Base-by-base conservation (phyloP, 2,888 invertebrate species). In the Pemphredon lugubris region DNA sequence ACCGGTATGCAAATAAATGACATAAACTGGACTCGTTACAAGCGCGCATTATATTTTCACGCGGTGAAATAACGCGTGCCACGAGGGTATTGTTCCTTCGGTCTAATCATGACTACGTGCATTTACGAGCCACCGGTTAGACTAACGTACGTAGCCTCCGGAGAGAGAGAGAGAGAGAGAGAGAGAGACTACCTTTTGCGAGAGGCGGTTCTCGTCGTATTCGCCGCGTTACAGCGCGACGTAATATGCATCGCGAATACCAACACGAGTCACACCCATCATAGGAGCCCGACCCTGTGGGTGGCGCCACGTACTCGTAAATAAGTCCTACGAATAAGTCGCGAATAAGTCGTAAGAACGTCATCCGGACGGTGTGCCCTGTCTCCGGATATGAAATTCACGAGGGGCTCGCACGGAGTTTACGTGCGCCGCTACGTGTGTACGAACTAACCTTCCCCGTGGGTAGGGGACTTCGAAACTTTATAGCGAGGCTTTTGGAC, bases 221-320 rank as follows among this genome's bases (percentile, higher is more conserved):
- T 81, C 73, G 23, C 54, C 39, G 48, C 60, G 61, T 68, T 71
- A 72, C 70, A 59, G 70, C 74, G 55, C 74, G 72, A 69, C 75
- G 76, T 82, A 83, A 82, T 82, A 77, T 86, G 78, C 83, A 80
- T 79, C 75, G 80, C 81, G 84, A 86, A 87, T 87, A 83, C 78
- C 84, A 76, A 77, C 73, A 75, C 69, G 57, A 81, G 86, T 86
- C 87, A 86, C 86, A 86, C 84, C 85, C 86, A 86, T 83, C 81
- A 74, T 74, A 78, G 68, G 74, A 26, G 72, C 72, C 60, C 77
- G 77, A 57, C 72, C 61, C 79, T 75, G 78, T 79, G 78, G 84
- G 84, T 84, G 84, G 81, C 79, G 78, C 73, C 75, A 71, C 53
- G 79, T 73, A 81, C 77, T 64, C 77, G 66, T 69, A 67, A 83